Evolutionary conservation across 2,888 invertebrate species (phyloP).

Genomic region (Agapostemon virescens): DNA sequence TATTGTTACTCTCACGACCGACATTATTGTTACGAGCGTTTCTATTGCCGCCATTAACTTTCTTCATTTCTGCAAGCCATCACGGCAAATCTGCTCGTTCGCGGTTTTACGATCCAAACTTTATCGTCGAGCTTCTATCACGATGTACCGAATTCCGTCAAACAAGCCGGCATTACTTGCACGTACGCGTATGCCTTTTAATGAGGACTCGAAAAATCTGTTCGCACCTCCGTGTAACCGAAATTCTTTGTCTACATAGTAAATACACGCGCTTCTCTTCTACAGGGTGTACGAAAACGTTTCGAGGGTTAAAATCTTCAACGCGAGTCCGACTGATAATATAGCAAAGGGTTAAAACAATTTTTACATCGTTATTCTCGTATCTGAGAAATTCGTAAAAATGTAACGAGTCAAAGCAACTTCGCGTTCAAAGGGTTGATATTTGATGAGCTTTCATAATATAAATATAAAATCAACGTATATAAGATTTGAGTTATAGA

Average conservation of each 20-base stretch:
- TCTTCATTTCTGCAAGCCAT: slow-evolving; percentile 22
- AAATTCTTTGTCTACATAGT: neutral
- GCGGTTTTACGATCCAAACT: slow-evolving; percentile 36
- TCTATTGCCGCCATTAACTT: slow-evolving; percentile 21
- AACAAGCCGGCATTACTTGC: slow-evolving; percentile 1
- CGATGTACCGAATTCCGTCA: slow-evolving; percentile 6
- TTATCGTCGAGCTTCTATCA: slow-evolving; percentile 27
- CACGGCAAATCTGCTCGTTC: slow-evolving; percentile 37
- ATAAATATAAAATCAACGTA: too few species aligned
- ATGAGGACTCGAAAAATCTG: neutral
- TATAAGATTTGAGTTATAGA: too few species aligned
- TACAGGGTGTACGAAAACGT: too few species aligned
- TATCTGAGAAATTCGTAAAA: too few species aligned
- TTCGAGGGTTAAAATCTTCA: too few species aligned
- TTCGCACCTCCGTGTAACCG: neutral
- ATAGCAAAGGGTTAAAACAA: too few species aligned
- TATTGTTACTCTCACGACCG: neutral
- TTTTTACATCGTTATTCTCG: too few species aligned
- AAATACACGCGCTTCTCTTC: neutral
- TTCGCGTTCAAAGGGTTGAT: too few species aligned
- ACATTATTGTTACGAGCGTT: slow-evolving; percentile 13
- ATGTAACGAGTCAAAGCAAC: too few species aligned
- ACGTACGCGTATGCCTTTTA: neutral
- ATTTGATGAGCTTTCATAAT: too few species aligned
- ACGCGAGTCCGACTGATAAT: too few species aligned